These are phyloP conservation scores for Miniopterus natalensis DNA, from an alignment of 2,113 vertebrate genomes.

Conservation along the genomic window DNA sequence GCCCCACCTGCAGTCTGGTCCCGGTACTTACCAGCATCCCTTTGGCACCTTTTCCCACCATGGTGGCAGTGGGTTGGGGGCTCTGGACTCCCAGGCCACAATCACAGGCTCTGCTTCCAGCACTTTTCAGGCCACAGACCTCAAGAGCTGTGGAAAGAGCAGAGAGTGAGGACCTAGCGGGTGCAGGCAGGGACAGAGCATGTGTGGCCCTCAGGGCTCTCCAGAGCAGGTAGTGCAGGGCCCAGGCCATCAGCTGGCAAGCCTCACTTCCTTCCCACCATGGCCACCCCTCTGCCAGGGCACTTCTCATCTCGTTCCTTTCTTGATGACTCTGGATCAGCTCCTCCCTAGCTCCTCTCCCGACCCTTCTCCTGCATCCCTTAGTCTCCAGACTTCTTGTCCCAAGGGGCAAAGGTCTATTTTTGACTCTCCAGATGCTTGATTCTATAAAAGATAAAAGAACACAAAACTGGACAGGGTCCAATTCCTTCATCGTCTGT, in stretches of 20 bases:
- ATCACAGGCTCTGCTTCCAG: slow-evolving; percentile 28
- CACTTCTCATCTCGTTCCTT: background rate
- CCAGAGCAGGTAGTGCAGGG: background rate
- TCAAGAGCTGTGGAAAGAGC: slow-evolving; percentile 76
- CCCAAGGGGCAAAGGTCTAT: slow-evolving; percentile 77
- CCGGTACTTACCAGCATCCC: slow-evolving; percentile 82
- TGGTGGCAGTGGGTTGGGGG: slow-evolving; percentile 64
- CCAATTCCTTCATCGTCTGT: slow-evolving; percentile 71
- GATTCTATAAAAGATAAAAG: slow-evolving; percentile 79
- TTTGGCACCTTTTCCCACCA: slow-evolving; percentile 85
- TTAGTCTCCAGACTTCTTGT: slow-evolving; percentile 66
- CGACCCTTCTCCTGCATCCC: slow-evolving; percentile 55
- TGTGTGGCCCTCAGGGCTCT: background rate
- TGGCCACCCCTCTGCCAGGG: background rate
- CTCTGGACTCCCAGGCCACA: slow-evolving; percentile 60
- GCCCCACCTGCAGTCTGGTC: background rate
- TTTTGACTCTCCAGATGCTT: slow-evolving; percentile 82
- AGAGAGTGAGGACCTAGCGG: background rate
- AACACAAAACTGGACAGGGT: slow-evolving; percentile 72
- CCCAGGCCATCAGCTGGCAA: background rate
- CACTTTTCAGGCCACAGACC: slow-evolving; percentile 62
- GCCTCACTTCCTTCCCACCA: background rate
- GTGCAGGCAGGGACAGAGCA: background rate
- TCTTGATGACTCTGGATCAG: background rate
- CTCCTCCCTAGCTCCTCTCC: background rate